A percentile compares a stretch with the other conserved stretches of the same genome.
phyloP scores from a whole-genome alignment of 1,140 invertebrate genomes.

The Carcinoscorpius rotundicauda region DNA sequence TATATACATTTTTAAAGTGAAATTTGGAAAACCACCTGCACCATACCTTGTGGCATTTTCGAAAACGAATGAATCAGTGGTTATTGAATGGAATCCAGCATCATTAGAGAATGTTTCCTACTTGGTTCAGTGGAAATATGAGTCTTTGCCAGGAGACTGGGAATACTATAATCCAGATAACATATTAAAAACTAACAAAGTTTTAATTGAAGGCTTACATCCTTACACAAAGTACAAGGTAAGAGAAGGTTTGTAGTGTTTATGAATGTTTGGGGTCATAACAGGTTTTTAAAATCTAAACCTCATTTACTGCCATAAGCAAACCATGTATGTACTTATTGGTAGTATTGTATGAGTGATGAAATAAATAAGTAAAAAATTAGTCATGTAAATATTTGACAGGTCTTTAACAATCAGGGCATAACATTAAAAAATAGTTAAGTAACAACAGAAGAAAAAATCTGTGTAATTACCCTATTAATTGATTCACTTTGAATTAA shows the following conservation, averaged over 20 bases:
- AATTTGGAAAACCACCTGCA: conserved; percentile 52
- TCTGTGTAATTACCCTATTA: too few species aligned
- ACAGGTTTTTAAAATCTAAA: too few species aligned
- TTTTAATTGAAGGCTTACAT: conserved; percentile 52
- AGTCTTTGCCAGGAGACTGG: conserved; percentile 52
- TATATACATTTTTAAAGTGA: conserved; percentile 33
- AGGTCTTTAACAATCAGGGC: too few species aligned
- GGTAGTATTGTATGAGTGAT: too few species aligned
- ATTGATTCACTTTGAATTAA: too few species aligned
- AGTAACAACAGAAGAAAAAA: too few species aligned
- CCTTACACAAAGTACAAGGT: conserved; percentile 83
- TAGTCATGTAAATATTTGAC: too few species aligned
- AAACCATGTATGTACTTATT: too few species aligned
- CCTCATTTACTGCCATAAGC: too few species aligned
- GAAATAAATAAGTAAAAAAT: too few species aligned
- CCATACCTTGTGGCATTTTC: conserved; percentile 62
- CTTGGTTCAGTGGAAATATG: conserved; percentile 60
- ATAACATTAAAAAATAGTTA: too few species aligned
- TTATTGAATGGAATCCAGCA: conserved; percentile 58
- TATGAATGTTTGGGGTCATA: too few species aligned
- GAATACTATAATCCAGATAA: conserved; percentile 52
- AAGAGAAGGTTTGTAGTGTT: conserved; percentile 25
- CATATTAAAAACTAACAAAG: conserved; percentile 37
- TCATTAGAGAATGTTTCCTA: conserved; percentile 47
- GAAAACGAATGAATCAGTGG: conserved; percentile 56